Percentiles rank a stretch among this genome's conserved stretches.
phyloP scores from a whole-genome alignment of 2,797 vertebrate genomes.

The Zalophus californianus region DNA sequence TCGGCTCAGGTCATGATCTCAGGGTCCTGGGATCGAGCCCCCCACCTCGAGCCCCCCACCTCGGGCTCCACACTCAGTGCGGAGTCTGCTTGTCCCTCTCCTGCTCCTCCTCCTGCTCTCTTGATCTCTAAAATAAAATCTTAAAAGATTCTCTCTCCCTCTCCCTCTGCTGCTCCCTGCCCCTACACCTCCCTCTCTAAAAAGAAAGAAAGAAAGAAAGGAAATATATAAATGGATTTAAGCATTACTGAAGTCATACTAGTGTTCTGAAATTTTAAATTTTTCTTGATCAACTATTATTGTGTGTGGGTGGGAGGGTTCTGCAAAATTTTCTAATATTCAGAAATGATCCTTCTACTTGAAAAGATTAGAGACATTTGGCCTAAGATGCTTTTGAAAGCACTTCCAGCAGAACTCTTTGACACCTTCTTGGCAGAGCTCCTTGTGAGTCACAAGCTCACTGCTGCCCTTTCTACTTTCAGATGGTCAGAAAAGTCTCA shows the following conservation, averaged over 20 bases:
- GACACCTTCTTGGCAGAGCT: background rate
- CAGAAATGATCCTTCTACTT: background rate
- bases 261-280: constrained; percentile 29
- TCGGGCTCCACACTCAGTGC: background rate
- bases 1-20: background rate
- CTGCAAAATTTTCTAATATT: background rate
- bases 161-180: background rate
- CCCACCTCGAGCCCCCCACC: background rate
- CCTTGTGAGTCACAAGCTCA: background rate
- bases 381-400: background rate
- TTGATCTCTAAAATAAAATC: background rate
- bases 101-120: background rate
- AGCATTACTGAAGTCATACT: background rate
- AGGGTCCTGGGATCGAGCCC: background rate
- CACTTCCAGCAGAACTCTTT: background rate
- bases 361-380: background rate
- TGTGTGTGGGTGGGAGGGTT: background rate
- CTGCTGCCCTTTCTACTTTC: background rate
- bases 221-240: background rate
- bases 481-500: background rate
- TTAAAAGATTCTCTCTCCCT: background rate
- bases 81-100: background rate
- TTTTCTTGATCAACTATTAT: background rate
- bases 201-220: background rate
- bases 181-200: background rate